Evolutionary conservation across 2,113 vertebrate genomes (phyloP).

Genomic region (Pituophis catenifer): DNA sequence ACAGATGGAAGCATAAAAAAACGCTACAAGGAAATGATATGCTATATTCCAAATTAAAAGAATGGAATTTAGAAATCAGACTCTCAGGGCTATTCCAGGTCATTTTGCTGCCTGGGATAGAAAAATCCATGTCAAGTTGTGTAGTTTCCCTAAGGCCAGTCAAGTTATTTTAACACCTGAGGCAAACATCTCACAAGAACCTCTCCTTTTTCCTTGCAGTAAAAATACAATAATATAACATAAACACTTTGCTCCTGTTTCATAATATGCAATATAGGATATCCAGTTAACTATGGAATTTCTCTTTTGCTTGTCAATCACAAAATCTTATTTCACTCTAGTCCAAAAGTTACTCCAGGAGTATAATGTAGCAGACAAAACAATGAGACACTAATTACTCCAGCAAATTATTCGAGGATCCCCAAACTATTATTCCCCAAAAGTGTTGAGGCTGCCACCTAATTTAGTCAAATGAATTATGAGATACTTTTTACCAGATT

Average conservation of each 20-base stretch:
- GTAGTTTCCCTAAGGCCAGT: background rate
- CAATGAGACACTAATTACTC: background rate
- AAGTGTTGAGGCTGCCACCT: background rate
- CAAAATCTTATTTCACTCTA: background rate
- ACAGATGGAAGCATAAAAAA: background rate
- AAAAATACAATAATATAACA: background rate
- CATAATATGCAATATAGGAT: background rate
- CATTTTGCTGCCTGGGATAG: background rate
- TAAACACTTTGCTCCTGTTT: background rate
- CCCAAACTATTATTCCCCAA: background rate
- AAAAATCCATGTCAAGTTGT: background rate
- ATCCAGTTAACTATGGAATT: background rate
- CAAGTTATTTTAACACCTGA: background rate
- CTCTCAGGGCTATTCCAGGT: background rate
- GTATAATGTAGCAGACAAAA: background rate
- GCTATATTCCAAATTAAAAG: background rate
- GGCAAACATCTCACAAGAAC: background rate
- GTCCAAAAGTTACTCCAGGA: background rate
- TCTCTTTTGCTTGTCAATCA: background rate
- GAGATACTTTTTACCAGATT: background rate
- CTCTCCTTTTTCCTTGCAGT: background rate
- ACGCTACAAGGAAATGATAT: background rate
- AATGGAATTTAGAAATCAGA: background rate
- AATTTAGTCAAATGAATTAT: background rate
- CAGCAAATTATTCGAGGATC: conserved; percentile 3